Conservation (phyloP, 2,888 invertebrate species). For the Phalangium opilio region DNA sequence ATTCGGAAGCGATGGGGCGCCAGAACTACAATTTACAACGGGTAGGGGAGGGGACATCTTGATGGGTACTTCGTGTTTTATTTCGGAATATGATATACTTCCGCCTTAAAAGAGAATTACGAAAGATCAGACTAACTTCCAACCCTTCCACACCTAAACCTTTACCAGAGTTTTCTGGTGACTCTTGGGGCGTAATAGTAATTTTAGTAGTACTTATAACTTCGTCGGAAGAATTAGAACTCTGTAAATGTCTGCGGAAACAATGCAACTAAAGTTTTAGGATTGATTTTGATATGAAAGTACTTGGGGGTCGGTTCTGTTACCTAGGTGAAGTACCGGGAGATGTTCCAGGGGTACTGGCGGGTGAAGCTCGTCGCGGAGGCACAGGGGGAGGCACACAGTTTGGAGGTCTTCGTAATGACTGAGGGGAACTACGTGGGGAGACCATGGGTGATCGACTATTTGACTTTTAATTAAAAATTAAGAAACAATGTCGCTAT, state of each 20-base stretch:
- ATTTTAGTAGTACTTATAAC: slow-evolving; percentile 6
- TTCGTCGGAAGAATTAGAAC: no score
- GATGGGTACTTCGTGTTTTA: slow-evolving; percentile 8
- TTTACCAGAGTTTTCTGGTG: slow-evolving; percentile 17
- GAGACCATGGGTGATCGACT: slow-evolving; percentile 42
- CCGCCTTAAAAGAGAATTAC: slow-evolving; percentile 11
- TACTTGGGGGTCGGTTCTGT: no score
- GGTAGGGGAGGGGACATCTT: slow-evolving; percentile 6
- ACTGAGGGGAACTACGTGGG: slow-evolving; percentile 42
- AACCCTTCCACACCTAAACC: no score
- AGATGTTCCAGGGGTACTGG: slow-evolving; percentile 29
- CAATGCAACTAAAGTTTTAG: no score
- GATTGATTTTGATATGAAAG: no score
- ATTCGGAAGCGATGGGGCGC: neutral
- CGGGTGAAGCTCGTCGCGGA: slow-evolving; percentile 37
- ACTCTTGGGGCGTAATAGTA: slow-evolving; percentile 13
- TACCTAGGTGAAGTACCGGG: slow-evolving; percentile 28
- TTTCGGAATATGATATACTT: slow-evolving; percentile 19
- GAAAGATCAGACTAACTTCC: no score
- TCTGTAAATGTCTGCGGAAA: no score
- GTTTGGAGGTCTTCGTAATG: slow-evolving; percentile 23
- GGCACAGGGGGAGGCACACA: slow-evolving; percentile 45
- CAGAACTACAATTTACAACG: slow-evolving; percentile 1
- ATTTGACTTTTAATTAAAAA: slow-evolving; percentile 21
- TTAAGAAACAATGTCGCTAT: neutral